Evolutionary conservation across 2,888 invertebrate species (phyloP).

Genomic region (Drosophila gaucha): DNA sequence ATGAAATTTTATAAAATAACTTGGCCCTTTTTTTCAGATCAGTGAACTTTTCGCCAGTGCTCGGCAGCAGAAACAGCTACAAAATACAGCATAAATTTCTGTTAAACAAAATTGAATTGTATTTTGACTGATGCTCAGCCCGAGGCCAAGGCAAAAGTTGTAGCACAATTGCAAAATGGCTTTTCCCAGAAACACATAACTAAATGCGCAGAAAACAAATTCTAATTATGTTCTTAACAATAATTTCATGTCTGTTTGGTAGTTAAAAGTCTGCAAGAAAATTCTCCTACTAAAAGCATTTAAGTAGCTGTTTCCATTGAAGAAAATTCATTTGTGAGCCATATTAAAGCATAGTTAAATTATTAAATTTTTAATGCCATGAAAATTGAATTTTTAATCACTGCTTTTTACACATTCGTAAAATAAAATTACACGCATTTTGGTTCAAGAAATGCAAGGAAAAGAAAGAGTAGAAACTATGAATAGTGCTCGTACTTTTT

Average conservation of each 20-base stretch:
- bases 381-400: slow-evolving; percentile 73
- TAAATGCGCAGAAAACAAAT: slow-evolving; percentile 13
- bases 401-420: slow-evolving; percentile 38
- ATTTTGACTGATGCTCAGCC: slow-evolving; percentile 61
- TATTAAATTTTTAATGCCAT: slow-evolving; percentile 45
- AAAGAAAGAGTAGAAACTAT: slow-evolving; percentile 24
- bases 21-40: slow-evolving; percentile 78
- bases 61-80: slow-evolving; percentile 22
- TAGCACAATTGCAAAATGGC: neutral
- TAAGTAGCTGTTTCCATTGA: neutral
- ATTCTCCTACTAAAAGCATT: neutral
- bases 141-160: slow-evolving; percentile 32
- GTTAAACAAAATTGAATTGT: slow-evolving; percentile 74
- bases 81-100: slow-evolving; percentile 41
- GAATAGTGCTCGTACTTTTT: slow-evolving; percentile 66
- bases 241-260: neutral
- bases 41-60: slow-evolving; percentile 61
- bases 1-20: slow-evolving; percentile 73
- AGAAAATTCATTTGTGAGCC: neutral
- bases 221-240: slow-evolving; percentile 17
- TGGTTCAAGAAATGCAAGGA: slow-evolving; percentile 51
- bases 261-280: neutral
- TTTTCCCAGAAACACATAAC: neutral
- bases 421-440: slow-evolving; percentile 68
- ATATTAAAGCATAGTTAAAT: slow-evolving; percentile 34